Base-by-base conservation (phyloP, 2,113 vertebrate species). In the Psephotus haematonotus region DNA sequence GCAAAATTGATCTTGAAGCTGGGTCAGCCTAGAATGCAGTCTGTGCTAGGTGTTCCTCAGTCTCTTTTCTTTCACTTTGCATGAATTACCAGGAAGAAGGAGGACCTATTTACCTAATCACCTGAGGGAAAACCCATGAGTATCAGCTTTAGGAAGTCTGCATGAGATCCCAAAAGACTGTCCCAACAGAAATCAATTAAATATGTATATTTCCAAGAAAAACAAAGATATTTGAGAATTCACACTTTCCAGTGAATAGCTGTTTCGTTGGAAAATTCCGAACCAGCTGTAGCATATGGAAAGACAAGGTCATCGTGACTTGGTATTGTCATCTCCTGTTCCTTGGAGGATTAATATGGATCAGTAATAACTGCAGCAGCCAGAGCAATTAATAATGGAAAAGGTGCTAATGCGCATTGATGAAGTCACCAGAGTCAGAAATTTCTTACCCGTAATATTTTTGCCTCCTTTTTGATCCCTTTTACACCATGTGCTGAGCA, bases 331-430 rank as follows among this genome's bases (percentile, higher is more conserved):
- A 96, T 80, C 55, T 83, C 7, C 0, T 70, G 78, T 89, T 92
- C 93, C 85, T 74, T 53, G 71, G 82, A 90, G 90, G 93, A 94
- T 94, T 86, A 97, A 97, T 95, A 86, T 23, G 92, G 90, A 94
- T 93, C 82, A 86, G 85, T 86, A 92, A 93, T 94, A 95, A 96
- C 25, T 6, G 63, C 88, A 95, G 82, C 53, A 93, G 85, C 37
- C 81, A 88, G 87, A 81, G 47, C 13, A 92, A 83, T 96, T 95
- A 92, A 97, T 96, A 97, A 96, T 95, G 90, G 53, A 97, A 90
- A 77, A 88, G 19, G 78, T 50, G 46, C 12, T 96, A 93, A 96
- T 90, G 60, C 0, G 0, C 53, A 80, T 87, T 87, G 57, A 77
- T 90, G 84, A 97, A 67, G 70, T 95, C 94, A 95, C 72, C 60